Evolutionary conservation across 2,113 vertebrate genomes (phyloP).

Genomic region (Poeciliopsis turrubarensis): DNA sequence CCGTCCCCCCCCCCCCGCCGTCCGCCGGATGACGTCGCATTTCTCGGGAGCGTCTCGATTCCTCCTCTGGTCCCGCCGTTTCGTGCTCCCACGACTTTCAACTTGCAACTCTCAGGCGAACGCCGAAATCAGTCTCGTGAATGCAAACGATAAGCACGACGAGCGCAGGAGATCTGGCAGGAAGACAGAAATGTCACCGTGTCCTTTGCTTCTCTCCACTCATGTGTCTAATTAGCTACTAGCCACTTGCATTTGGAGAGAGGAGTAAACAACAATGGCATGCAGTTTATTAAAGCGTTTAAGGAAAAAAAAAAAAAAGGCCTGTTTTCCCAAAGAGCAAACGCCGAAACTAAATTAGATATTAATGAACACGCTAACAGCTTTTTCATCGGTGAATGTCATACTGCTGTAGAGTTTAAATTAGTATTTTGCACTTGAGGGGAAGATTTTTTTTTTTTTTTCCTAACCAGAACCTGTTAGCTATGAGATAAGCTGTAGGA

Average conservation of each 20-base stretch:
- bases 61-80: background rate
- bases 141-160: background rate
- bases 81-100: background rate
- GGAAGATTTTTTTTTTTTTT: too few species aligned
- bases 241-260: background rate
- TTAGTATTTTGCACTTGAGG: too few species aligned
- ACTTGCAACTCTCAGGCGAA: constrained; percentile 7
- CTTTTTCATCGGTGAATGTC: background rate
- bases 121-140: background rate
- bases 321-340: background rate
- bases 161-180: background rate
- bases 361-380: constrained; percentile 5
- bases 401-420: too few species aligned
- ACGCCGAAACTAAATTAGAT: background rate
- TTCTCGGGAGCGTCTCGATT: background rate
- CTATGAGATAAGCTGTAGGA: background rate
- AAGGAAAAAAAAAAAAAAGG: background rate
- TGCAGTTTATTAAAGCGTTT: background rate
- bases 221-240: background rate
- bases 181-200: background rate
- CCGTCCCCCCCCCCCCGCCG: background rate
- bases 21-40: background rate
- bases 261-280: too few species aligned
- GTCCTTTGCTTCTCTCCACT: background rate
- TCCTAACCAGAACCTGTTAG: background rate